phyloP scores from a whole-genome alignment of 2,888 invertebrate species.

The Tribolium freemani region DNA sequence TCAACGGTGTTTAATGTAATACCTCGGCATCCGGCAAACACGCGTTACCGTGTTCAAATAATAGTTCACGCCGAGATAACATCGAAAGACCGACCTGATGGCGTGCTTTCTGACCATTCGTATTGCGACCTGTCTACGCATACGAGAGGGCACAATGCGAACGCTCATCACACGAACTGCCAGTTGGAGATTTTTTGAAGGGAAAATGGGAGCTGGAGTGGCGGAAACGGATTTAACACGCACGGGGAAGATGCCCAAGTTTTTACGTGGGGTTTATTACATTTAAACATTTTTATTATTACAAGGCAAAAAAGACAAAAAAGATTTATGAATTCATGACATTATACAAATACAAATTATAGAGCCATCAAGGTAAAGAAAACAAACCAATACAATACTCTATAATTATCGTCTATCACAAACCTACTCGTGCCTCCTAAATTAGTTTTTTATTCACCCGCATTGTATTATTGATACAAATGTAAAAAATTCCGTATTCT shows the following conservation, averaged over 20 bases:
- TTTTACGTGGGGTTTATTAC: too few relatives aligned
- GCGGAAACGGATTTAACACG: slow-evolving; percentile 1
- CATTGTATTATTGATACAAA: neutral
- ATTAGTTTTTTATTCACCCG: neutral
- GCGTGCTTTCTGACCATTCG: slow-evolving; percentile 64
- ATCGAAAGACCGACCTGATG: slow-evolving; percentile 55
- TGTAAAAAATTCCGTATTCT: neutral
- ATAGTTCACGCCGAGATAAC: slow-evolving; percentile 60
- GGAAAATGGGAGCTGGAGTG: neutral
- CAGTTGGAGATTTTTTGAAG: slow-evolving; percentile 22
- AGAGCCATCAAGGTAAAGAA: neutral
- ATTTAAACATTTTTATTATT: too few relatives aligned
- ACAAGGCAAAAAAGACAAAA: too few relatives aligned
- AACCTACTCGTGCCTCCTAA: neutral
- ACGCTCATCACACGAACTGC: neutral
- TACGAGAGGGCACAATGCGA: neutral
- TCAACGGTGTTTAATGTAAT: slow-evolving; percentile 66
- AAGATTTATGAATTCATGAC: neutral
- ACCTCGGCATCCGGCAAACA: slow-evolving; percentile 64
- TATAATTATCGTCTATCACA: neutral
- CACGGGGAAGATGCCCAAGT: neutral
- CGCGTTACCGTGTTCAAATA: slow-evolving; percentile 65
- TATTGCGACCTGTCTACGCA: slow-evolving; percentile 32
- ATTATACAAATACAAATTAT: neutral
- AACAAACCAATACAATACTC: neutral